Base-by-base conservation (phyloP, 2,888 invertebrate genomes). In the Neria commutata region DNA sequence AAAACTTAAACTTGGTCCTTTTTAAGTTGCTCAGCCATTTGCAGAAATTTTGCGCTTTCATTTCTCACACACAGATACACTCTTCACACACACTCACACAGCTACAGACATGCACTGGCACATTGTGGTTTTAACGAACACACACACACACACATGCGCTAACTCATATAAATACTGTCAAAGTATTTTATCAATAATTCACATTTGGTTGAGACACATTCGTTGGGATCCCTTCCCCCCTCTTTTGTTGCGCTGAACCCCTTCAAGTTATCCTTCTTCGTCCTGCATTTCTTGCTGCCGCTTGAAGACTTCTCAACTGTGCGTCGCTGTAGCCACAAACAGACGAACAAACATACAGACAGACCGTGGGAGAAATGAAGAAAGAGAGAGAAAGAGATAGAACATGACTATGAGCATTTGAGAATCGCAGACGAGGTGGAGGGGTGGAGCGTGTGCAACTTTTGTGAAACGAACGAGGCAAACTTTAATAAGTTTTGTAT, bases 141-240 rank as follows among this genome's bases (percentile, higher is more conserved):
- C n/a, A 37, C 37, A 5, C 19, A 42, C 21, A 21, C 42, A 3
- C 4, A 14, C 42, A 4, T 14, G 3, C 42, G 14, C 21, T 42
- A 6, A 19, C 42, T 37, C 11, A 14, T 8, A 42, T 42, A 42
- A 42, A 42, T 14, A 42, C 42, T 42, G 42, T 42, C 42, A 17
- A 17, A 42, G 42, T 42, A 21, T 42, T 42, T 42, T 42, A 42
- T 42, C 42, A 42, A 42, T 42, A 21, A 42, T 42, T 42, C 42
- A 42, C 42, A 19, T 17, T 42, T 42, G 17, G 42, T 21, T 42
- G 42, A 42, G 42, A 42, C 42, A 42, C 42, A 37, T 37, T 6
- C 8, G 37, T 5, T 14, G 37, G n/a, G n/a, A n/a, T n/a, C n/a
- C n/a, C n/a, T n/a, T n/a, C n/a, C n/a, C n/a, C 37, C 37, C n/a